Evolutionary conservation across 2,888 invertebrate genomes (phyloP).

Genomic region (Cybosia mesomella): DNA sequence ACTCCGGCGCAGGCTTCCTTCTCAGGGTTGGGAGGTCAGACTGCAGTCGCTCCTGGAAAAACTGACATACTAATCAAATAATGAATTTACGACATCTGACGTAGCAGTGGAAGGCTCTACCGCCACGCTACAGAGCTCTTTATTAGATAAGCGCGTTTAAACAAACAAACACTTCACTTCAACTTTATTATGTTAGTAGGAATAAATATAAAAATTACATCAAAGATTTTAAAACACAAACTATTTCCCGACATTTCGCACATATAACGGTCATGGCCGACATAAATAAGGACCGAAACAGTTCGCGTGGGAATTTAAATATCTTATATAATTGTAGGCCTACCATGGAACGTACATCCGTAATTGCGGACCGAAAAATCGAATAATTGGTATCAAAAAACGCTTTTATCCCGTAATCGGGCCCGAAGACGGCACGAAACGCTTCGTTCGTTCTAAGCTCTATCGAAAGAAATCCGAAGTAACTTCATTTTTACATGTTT

Average conservation of each 20-base stretch:
- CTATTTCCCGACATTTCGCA: not conserved
- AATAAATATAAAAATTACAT: not conserved
- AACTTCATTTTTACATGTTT: not conserved
- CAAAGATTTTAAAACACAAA: slow-evolving; percentile 1
- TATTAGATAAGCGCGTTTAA: not conserved
- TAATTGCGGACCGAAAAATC: not conserved
- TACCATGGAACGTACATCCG: not conserved
- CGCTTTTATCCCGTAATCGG: not conserved
- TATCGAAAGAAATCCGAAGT: not conserved
- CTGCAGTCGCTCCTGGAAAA: no score
- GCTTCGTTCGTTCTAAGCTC: not conserved
- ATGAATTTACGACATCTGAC: no score
- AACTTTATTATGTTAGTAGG: no score
- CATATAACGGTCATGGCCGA: slow-evolving; percentile 1
- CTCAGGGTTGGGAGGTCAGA: no score
- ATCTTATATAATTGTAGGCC: not conserved
- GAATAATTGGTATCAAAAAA: not conserved
- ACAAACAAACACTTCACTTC: not conserved
- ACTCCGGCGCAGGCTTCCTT: no score
- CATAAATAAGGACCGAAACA: slow-evolving; percentile 8
- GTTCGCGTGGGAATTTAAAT: not conserved
- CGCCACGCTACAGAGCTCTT: no score
- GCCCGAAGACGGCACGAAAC: not conserved
- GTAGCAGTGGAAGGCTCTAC: no score
- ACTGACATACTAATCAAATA: no score